Percentiles rank a stretch among this genome's conserved stretches.
phyloP scores from a whole-genome alignment of 92 coral and sea anemone genomes.

The Epizoanthus ramosus region DNA sequence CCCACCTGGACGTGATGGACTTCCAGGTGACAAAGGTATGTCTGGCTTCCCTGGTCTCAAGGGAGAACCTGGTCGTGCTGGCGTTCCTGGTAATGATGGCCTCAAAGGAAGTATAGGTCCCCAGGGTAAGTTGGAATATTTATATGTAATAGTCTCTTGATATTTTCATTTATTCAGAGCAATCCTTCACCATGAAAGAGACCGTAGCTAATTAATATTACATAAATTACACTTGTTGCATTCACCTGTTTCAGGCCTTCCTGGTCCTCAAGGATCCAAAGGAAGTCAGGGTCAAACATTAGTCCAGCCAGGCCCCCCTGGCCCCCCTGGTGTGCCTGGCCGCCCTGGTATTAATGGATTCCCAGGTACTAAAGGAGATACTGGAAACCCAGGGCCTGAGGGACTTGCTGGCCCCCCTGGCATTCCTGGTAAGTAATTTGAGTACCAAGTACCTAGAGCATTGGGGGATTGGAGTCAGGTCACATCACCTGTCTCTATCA shows the following conservation, averaged over 20 bases:
- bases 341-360: slow-evolving; percentile 57
- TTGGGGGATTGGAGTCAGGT: no score
- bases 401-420: slow-evolving; percentile 61
- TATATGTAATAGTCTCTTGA: no score
- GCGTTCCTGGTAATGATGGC: slow-evolving; percentile 66
- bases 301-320: slow-evolving; percentile 28
- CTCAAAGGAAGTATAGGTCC: slow-evolving; percentile 54
- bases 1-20: slow-evolving; percentile 3
- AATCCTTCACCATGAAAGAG: no score
- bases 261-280: slow-evolving; percentile 20
- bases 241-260: slow-evolving; percentile 11
- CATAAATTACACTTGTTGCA: no score
- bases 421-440: slow-evolving; percentile 25
- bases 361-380: slow-evolving; percentile 47
- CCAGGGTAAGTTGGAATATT: slow-evolving; percentile 37
- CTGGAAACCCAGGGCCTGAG: slow-evolving; percentile 41
- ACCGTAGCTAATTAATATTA: no score
- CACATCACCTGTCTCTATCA: no score
- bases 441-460: no score
- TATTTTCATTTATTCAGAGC: no score
- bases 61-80: slow-evolving; percentile 54
- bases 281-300: slow-evolving; percentile 8
- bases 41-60: slow-evolving; percentile 52
- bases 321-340: slow-evolving; percentile 43
- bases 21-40: slow-evolving; percentile 42